Percentiles rank a stretch among this genome's conserved stretches.
phyloP scores from a whole-genome alignment of 2,797 vertebrate species.

The Petrocephalus sullivani region DNA sequence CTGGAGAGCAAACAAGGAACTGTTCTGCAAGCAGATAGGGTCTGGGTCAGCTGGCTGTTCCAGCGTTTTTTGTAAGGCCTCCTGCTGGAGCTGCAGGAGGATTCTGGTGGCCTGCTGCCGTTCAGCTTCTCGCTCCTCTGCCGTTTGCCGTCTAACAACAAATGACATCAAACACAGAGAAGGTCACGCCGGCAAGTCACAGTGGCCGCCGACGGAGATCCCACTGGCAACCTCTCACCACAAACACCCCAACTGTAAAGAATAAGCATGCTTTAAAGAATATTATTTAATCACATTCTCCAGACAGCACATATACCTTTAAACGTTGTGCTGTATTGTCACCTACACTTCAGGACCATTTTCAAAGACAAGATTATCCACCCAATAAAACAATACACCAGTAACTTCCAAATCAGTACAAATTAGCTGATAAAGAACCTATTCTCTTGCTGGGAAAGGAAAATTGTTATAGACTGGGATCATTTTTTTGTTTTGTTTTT shows the following conservation, averaged over 20 bases:
- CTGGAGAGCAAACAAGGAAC: constrained; percentile 90
- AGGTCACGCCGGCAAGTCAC: not conserved
- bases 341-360: not conserved
- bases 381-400: not conserved
- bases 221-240: not conserved
- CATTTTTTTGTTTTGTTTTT: not conserved
- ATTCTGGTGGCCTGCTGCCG: constrained; percentile 95
- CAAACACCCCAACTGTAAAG: not conserved
- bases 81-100: constrained; percentile 93
- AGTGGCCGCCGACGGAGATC: not conserved
- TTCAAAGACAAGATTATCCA: not conserved
- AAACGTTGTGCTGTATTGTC: not conserved
- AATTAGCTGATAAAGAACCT: not conserved
- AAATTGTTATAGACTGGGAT: not conserved
- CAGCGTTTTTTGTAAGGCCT: constrained; percentile 94
- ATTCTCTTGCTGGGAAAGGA: not conserved
- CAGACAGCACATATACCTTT: not conserved
- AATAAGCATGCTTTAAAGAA: not conserved
- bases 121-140: constrained; percentile 92
- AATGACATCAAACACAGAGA: constrained; percentile 1
- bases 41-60: constrained; percentile 85
- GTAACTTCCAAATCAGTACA: not conserved
- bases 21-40: constrained; percentile 95
- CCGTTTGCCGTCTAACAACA: constrained; percentile 69
- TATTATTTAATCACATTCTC: not conserved